phyloP scores from a whole-genome alignment of 2,113 vertebrate species.

The Poicephalus gulielmi region DNA sequence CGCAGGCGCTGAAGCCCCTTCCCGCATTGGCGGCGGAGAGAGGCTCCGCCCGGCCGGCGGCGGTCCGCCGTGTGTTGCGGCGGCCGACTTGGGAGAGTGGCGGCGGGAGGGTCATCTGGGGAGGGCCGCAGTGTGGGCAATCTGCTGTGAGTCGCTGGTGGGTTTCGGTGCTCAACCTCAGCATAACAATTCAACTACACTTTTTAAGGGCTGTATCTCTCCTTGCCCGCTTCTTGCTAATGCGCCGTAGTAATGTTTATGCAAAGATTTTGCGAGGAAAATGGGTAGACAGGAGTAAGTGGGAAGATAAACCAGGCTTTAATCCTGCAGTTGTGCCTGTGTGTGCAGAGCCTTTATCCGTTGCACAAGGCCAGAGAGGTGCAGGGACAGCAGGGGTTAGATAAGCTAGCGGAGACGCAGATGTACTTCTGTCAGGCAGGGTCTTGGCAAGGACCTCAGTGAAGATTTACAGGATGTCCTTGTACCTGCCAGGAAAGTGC shows the following conservation, averaged over 20 bases:
- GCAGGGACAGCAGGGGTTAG: rapidly evolving
- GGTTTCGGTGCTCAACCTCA: not conserved
- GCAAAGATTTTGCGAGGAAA: not conserved
- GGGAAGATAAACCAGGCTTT: too few relatives aligned
- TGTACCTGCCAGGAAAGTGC: not conserved
- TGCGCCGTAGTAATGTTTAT: rapidly evolving
- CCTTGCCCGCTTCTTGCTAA: rapidly evolving
- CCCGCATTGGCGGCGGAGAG: not conserved
- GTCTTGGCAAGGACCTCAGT: rapidly evolving
- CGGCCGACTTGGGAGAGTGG: too few relatives aligned
- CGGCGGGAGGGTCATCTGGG: rapidly evolving
- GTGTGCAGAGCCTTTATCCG: not conserved
- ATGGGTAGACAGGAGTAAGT: rapidly evolving
- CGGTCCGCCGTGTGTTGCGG: not conserved
- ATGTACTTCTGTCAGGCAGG: rapidly evolving
- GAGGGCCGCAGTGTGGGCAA: rapidly evolving
- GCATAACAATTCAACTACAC: not conserved
- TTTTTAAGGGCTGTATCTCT: not conserved
- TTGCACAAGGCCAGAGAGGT: rapidly evolving
- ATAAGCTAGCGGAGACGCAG: rapidly evolving
- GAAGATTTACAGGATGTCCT: rapidly evolving
- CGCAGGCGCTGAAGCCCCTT: not conserved
- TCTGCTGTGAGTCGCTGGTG: too few relatives aligned
- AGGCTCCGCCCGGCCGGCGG: not conserved
- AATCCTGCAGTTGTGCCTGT: rapidly evolving